Percentiles rank a stretch among this genome's conserved stretches.
Conservation (phyloP, 2,888 invertebrate species). For the Imbricaverruca yamaguchii region DNA sequence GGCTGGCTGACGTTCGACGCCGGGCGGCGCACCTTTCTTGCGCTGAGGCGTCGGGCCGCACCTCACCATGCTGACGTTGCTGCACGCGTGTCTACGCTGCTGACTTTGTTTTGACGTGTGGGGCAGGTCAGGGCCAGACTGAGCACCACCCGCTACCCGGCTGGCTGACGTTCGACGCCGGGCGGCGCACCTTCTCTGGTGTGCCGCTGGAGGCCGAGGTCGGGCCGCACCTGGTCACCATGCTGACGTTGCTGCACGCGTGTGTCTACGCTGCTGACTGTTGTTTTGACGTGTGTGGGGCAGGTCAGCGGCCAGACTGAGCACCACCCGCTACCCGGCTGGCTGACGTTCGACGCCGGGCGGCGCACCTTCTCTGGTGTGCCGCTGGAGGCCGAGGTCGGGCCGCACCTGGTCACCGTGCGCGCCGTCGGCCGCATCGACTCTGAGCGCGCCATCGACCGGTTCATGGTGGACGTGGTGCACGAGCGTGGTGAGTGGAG, state of each 20-base stretch:
- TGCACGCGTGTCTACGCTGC: neutral
- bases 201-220: neutral
- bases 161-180: neutral
- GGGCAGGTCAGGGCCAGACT: neutral
- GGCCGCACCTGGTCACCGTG: neutral
- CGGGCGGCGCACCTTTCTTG: neutral
- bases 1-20: slow-evolving; percentile 4
- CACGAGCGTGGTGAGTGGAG: slow-evolving; percentile 36
- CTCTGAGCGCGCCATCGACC: neutral
- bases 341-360: slow-evolving; percentile 1
- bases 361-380: neutral
- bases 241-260: too few species aligned
- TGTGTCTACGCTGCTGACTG: too few species aligned
- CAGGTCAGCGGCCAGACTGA: neutral
- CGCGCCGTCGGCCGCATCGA: neutral
- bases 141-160: neutral
- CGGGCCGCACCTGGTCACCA: neutral
- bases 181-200: neutral
- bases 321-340: neutral
- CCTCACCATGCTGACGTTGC: neutral
- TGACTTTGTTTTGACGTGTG: neutral
- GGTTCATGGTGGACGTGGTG: slow-evolving; percentile 19
- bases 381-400: neutral
- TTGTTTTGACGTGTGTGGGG: neutral
- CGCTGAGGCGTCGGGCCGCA: neutral